Evolutionary conservation across 37 sponge, comb jelly and placozoan genomes (phyloP), one percentile per base, ranked within the genome.

Genomic region (Ianthella basta): DNA sequence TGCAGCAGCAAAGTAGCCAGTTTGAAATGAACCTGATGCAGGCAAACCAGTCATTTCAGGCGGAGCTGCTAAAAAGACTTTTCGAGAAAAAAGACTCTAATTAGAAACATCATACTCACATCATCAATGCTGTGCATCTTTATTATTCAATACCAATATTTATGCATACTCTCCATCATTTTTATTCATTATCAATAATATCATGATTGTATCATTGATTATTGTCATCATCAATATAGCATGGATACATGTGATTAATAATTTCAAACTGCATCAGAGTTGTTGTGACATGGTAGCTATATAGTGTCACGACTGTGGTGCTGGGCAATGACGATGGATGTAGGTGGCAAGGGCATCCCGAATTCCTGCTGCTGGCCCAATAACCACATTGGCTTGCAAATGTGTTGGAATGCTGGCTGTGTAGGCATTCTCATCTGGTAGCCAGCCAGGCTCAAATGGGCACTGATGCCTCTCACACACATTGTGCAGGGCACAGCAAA

Each of bases 401-500:
- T 69, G 1, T 0, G 27, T 1, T 69, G 70, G 70, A 10, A 33
- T 69, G 70, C 1, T 69, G 27, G 1, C 1, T 2, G 27, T 29
- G 34, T 69, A 81, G 19, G 60, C 61, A 59, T 21, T 60, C 38
- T 57, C 39, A 27, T 81, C 82, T 3, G 82, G 82, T 6, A 81
- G 57, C 39, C 60, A 57, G 15, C 60, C 60, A 18, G 20, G 25
- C 34, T 81, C 82, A 59, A 55, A 59, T 59, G 82, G 60, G 82
- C 60, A 55, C 32, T 55, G 24, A 4, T 72, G 50, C 23, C 74
- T 37, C 8, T 69, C 77, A 19, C 77, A 73, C 16, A 84, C 23
- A 27, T 84, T 72, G 60, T 74, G 74, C 59, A 84, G 77, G 21
- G 77, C 77, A 53, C 85, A 73, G 32, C 85, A 84, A 0, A 84